Base-by-base conservation (phyloP, 1,140 invertebrate species). In the Nymphalis io region DNA sequence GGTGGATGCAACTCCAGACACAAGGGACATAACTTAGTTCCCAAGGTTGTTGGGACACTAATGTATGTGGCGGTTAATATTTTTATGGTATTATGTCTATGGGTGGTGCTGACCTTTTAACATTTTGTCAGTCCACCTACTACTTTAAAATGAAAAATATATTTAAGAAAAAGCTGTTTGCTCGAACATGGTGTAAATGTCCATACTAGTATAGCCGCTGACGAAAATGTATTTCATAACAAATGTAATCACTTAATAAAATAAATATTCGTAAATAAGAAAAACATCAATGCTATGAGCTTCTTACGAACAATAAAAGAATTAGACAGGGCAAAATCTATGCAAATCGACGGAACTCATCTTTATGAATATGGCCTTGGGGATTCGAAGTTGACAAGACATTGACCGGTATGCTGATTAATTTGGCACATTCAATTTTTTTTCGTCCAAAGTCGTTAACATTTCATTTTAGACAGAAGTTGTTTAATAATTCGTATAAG, bases 381-480 rank as follows among this genome's bases (percentile, higher is more conserved):
- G 48, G 59, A 60, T 72, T 27, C 63, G 16, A 62, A 62, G 70
- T 72, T 78, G 68, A 70, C 73, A 78, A 71, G 73, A 61, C 71
- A 60, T 75, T 75, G 68, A 72, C 70, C 67, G 64, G 18, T 20
- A 8, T 8, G 18, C 60, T 78, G 73, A 73, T 73, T 75, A 78
- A 78, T 71, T 75, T 75, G 70, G 58, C 71, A 71, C 73, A 75
- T 75, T 70, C 67, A 65, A 42, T 64, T 73, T 46, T 46, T 33
- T 73, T 71, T 75, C 68, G 61, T 71, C 40, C 70, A 75, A 73
- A 69, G 66, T 70, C 63, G 69, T 76, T 76, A 73, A 63, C 74
- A 74, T 76, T 73, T 76, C 67, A 74, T 78, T 73, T 73, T 63
- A 69, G 60, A 60, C 63, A 21, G 39, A 65, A 61, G 57, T 66